Evolutionary conservation across 2,113 vertebrate species (phyloP).

Genomic region (Burhinus bistriatus): DNA sequence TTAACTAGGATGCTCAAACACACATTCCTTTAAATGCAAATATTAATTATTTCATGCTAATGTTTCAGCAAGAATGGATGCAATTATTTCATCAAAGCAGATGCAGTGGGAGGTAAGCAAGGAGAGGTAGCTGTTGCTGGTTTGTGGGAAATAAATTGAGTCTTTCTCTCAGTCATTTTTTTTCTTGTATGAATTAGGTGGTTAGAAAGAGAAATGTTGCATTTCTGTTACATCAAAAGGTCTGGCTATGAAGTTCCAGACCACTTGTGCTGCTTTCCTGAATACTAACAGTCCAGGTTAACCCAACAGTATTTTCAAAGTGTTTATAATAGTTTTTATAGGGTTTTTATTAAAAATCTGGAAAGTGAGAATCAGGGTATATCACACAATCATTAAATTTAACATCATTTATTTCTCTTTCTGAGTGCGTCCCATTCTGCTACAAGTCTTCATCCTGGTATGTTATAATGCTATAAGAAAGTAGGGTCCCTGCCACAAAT

Average conservation of each 20-base stretch:
- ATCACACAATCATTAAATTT: neutral
- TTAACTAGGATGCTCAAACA: neutral
- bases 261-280: neutral
- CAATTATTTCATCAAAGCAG: conserved; percentile 18
- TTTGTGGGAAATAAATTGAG: neutral
- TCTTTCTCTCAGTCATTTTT: neutral
- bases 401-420: neutral
- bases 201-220: neutral
- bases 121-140: neutral
- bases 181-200: neutral
- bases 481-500: neutral
- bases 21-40: neutral
- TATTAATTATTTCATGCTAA: conserved; percentile 21
- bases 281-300: neutral
- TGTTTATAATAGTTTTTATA: neutral
- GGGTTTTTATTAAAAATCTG: neutral
- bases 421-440: neutral
- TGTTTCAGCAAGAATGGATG: conserved; percentile 1
- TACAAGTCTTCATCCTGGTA: neutral
- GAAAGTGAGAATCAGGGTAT: neutral
- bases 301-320: neutral
- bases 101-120: neutral
- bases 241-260: neutral
- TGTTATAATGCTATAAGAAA: neutral
- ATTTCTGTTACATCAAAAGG: neutral